phyloP scores from a whole-genome alignment of 2,797 vertebrate species.

The Bovichtus variegatus region DNA sequence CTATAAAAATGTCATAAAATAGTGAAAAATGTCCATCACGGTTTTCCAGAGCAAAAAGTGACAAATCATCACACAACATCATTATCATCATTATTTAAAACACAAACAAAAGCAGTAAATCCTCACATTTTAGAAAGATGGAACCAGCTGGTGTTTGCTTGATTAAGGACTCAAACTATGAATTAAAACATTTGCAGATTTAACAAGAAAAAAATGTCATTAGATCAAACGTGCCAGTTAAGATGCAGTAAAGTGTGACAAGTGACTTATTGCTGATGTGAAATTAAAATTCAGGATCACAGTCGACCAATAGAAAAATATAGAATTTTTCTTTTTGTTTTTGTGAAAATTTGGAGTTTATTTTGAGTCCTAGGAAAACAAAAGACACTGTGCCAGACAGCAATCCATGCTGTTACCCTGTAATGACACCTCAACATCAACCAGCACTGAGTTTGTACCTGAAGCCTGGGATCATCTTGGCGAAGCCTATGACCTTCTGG shows the following conservation, averaged over 20 bases:
- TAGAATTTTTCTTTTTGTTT: no score
- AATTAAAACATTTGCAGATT: not conserved
- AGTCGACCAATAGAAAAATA: not conserved
- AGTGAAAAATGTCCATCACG: not conserved
- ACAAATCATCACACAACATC: not conserved
- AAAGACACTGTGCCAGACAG: not conserved
- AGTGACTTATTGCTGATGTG: not conserved
- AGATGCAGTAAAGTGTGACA: not conserved
- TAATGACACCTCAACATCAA: not conserved
- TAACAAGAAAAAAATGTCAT: not conserved
- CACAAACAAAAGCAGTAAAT: not conserved
- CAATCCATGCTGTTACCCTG: not conserved
- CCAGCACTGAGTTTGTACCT: conserved; percentile 80
- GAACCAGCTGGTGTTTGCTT: not conserved
- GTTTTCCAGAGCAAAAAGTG: not conserved
- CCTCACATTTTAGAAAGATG: not conserved
- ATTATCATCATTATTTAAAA: not conserved
- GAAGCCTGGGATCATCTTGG: conserved; percentile 99
- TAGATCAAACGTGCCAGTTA: not conserved
- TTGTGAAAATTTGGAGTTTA: not conserved
- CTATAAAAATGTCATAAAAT: not conserved
- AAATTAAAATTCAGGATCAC: not conserved
- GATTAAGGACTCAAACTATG: not conserved
- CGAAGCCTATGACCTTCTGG: conserved; percentile 98
- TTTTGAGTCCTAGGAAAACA: not conserved